phyloP scores from a whole-genome alignment of 1,140 invertebrate genomes.

The Spodoptera frugiperda region DNA sequence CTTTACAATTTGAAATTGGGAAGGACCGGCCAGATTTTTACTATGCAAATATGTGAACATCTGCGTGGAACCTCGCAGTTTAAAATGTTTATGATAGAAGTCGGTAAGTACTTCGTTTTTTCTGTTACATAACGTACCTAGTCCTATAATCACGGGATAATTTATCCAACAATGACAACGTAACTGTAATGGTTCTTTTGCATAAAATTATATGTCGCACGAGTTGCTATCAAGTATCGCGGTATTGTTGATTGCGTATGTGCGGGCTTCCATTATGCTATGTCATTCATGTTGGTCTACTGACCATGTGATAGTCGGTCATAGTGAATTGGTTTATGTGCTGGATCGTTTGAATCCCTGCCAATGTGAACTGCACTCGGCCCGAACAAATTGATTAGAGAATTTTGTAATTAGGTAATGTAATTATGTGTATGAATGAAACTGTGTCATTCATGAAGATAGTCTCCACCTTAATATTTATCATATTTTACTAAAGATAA shows the following conservation, averaged over 20 bases:
- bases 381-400: conserved; percentile 31
- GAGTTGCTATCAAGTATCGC: conserved; percentile 57
- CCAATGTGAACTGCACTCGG: conserved; percentile 29
- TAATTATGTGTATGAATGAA: conserved; percentile 36
- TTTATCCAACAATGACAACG: conserved; percentile 9
- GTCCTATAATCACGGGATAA: not conserved
- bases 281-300: conserved; percentile 54
- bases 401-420: conserved; percentile 30
- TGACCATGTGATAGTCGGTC: conserved; percentile 44
- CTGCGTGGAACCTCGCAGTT: too few species aligned
- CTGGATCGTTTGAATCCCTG: conserved; percentile 45
- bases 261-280: conserved; percentile 56
- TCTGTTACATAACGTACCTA: not conserved
- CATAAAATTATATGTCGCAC: conserved; percentile 52
- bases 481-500: too few species aligned
- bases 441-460: conserved; percentile 29
- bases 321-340: conserved; percentile 55
- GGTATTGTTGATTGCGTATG: conserved; percentile 51
- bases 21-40: not conserved
- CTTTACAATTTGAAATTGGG: conserved; percentile 2
- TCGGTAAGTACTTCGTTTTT: not conserved
- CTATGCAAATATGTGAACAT: not conserved
- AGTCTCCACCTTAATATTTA: not conserved
- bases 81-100: not conserved
- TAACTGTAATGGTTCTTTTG: conserved; percentile 40